phyloP scores from a whole-genome alignment of 2,888 invertebrate species.

The Plebejus argus region DNA sequence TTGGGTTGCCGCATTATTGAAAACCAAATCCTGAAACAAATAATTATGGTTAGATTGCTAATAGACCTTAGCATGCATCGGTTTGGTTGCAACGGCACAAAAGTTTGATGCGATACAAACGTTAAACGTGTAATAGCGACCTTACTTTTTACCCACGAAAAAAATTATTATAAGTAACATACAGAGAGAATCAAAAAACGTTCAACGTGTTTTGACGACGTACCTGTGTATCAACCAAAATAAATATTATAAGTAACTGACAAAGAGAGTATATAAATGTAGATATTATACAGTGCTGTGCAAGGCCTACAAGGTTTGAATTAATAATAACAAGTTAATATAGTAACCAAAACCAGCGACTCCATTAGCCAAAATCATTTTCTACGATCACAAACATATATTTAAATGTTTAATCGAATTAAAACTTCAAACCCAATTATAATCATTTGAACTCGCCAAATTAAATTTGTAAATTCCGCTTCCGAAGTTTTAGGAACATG shows the following conservation, averaged over 20 bases:
- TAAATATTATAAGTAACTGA: no score
- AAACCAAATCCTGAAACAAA: constrained; percentile 72
- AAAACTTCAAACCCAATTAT: constrained; percentile 27
- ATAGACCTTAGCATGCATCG: not conserved
- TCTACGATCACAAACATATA: constrained; percentile 3
- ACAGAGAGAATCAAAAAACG: no score
- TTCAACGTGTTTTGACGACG: no score
- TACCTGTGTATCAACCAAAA: no score
- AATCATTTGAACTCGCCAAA: constrained; percentile 23
- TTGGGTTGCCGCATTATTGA: constrained; percentile 73
- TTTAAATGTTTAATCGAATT: constrained; percentile 13
- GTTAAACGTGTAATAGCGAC: not conserved
- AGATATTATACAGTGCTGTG: not conserved
- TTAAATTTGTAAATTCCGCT: constrained; percentile 20
- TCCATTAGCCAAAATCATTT: not conserved
- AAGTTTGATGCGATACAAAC: not conserved
- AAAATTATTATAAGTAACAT: no score
- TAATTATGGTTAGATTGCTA: not conserved
- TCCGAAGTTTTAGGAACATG: constrained; percentile 3
- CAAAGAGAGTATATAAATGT: no score
- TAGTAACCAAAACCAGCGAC: not conserved
- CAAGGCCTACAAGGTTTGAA: not conserved
- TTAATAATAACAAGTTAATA: not conserved
- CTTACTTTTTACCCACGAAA: no score
- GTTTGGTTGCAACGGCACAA: no score